A percentile compares a stretch with the other conserved stretches of the same genome.
These are phyloP conservation scores for Drosophila nr. fundita DNA, from an alignment of 2,888 invertebrate species.

Conservation along the genomic window DNA sequence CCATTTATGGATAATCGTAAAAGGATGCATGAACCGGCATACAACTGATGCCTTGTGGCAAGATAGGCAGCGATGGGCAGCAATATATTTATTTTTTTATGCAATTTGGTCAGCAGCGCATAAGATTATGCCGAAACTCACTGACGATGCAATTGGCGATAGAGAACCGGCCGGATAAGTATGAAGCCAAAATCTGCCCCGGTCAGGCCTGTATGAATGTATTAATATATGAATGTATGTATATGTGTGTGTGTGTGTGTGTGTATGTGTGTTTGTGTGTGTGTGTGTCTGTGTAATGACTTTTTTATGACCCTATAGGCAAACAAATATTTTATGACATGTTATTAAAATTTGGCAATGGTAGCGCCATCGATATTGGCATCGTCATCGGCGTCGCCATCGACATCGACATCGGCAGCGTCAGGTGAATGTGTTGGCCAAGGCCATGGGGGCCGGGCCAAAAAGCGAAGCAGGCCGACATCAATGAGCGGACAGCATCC, in stretches of 20 bases:
- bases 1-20: conserved; percentile 63
- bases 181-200: conserved; percentile 18
- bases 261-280: conserved; percentile 28
- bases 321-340: conserved; percentile 77
- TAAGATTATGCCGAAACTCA: conserved; percentile 54
- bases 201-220: conserved; percentile 5
- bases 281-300: conserved; percentile 65
- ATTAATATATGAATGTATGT: conserved; percentile 11
- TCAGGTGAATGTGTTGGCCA: conserved; percentile 39
- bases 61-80: conserved; percentile 42
- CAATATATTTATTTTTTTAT: conserved; percentile 68
- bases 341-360: conserved; percentile 80
- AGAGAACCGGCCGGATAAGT: conserved; percentile 8
- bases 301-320: conserved; percentile 78
- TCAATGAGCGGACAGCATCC: conserved; percentile 36
- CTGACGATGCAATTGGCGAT: conserved; percentile 51
- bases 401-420: conserved; percentile 9
- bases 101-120: conserved; percentile 49
- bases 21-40: conserved; percentile 33
- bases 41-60: conserved; percentile 35
- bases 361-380: conserved; percentile 34
- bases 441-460: conserved; percentile 10
- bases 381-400: conserved; percentile 13
- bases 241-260: conserved; percentile 5
- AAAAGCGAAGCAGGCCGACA: conserved; percentile 3